Evolutionary conservation across 2,113 vertebrate genomes (phyloP).

Genomic region (Gobiocypris rarus): DNA sequence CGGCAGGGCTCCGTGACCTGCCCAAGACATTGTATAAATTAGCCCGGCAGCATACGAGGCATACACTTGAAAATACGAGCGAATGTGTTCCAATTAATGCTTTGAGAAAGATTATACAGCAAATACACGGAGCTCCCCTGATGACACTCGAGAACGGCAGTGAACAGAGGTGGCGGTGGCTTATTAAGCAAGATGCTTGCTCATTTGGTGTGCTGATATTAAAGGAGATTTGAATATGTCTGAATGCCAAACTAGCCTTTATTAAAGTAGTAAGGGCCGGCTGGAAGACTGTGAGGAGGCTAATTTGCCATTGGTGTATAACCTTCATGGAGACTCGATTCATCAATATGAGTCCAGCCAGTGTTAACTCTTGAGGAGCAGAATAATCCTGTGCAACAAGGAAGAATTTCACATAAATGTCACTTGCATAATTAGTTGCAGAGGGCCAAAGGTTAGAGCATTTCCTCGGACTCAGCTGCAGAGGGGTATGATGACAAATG

Average conservation of each 20-base stretch:
- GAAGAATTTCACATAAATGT: conserved; percentile 27
- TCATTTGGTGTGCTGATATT: conserved; percentile 51
- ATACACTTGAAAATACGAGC: conserved; percentile 44
- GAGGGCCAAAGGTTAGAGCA: conserved; percentile 1
- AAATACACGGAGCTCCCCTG: conserved; percentile 30
- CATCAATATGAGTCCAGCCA: conserved; percentile 12
- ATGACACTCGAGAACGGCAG: conserved; percentile 44
- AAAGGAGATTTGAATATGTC: conserved; percentile 52
- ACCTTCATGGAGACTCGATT: conserved; percentile 13
- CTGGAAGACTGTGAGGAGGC: conserved; percentile 12
- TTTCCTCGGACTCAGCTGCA: not conserved
- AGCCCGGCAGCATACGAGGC: conserved; percentile 32
- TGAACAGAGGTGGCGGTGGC: conserved; percentile 41
- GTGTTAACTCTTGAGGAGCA: conserved; percentile 9
- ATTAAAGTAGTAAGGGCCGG: conserved; percentile 41
- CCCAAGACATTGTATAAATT: conserved; percentile 40
- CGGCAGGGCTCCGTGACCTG: not conserved
- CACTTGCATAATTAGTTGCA: conserved; percentile 8
- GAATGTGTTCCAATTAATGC: conserved; percentile 62
- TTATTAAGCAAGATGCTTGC: conserved; percentile 46
- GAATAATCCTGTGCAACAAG: conserved; percentile 13
- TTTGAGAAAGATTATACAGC: conserved; percentile 50
- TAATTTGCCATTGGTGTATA: conserved; percentile 46
- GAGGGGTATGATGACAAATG: not conserved
- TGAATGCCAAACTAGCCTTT: conserved; percentile 56